Conservation (phyloP, 2,113 vertebrate genomes). For the Eclectus roratus region DNA sequence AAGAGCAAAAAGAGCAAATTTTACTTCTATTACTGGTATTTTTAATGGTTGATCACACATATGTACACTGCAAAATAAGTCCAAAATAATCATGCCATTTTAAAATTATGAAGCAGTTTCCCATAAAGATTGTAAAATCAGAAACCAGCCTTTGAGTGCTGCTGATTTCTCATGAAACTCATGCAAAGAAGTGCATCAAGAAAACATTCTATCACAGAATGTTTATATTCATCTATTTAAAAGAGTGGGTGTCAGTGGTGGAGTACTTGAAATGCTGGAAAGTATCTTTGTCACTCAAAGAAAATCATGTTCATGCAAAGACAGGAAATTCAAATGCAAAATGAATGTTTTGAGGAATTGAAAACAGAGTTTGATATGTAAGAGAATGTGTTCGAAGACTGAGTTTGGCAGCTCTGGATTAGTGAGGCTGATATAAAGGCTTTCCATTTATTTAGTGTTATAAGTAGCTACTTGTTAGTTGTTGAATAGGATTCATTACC, state of each 20-base stretch:
- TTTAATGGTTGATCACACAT: background rate
- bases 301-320: background rate
- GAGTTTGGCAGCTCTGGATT: background rate
- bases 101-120: background rate
- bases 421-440: background rate
- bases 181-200: background rate
- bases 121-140: background rate
- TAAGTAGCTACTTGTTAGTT: background rate
- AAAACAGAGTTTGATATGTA: background rate
- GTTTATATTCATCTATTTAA: background rate
- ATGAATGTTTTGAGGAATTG: background rate
- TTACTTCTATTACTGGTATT: background rate
- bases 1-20: background rate
- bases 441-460: background rate
- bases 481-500: background rate
- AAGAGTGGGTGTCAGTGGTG: fast-evolving
- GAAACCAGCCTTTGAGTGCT: background rate
- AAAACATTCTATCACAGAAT: background rate
- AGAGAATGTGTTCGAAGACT: background rate
- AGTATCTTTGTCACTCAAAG: background rate
- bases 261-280: background rate
- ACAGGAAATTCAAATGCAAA: background rate
- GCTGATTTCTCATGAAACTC: background rate
- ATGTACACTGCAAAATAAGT: background rate
- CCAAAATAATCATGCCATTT: background rate